These are phyloP conservation scores for Caenorhabditis angaria DNA, from an alignment of 2,888 invertebrate genomes.

Conservation along the genomic window DNA sequence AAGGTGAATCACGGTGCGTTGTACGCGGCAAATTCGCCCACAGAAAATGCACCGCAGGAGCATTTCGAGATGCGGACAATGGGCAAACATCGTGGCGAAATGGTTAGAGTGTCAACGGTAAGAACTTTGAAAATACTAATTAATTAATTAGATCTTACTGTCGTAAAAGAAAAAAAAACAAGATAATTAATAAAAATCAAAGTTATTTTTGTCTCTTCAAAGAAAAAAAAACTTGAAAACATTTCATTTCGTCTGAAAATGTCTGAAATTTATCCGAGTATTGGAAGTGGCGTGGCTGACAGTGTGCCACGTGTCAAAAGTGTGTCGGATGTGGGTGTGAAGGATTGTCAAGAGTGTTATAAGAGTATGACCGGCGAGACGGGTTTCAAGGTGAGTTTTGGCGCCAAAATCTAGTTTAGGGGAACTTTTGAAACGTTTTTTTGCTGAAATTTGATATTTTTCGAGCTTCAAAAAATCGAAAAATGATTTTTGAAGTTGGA, in stretches of 20 bases:
- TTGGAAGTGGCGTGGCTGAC: too few relatives aligned
- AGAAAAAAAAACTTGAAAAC: too few relatives aligned
- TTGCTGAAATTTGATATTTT: background rate
- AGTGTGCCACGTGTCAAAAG: conserved; percentile 31
- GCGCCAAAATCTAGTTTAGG: background rate
- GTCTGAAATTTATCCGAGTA: conserved; percentile 15
- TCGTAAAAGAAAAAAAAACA: too few relatives aligned
- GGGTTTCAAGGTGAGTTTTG: background rate
- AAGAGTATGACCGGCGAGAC: background rate
- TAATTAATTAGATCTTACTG: too few relatives aligned
- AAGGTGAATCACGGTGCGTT: background rate
- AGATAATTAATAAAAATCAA: too few relatives aligned
- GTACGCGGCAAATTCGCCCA: background rate
- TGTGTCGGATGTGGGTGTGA: conserved; percentile 31
- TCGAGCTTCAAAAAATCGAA: background rate
- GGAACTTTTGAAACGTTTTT: background rate
- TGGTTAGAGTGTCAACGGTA: background rate
- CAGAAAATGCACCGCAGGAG: background rate
- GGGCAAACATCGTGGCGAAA: background rate
- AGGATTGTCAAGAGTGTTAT: conserved; percentile 13
- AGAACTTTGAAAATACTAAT: background rate
- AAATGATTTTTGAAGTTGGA: too few relatives aligned
- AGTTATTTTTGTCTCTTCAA: too few relatives aligned
- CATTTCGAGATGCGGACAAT: background rate
- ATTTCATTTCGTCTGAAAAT: background rate